Percentiles rank a stretch among this genome's conserved stretches.
These are phyloP conservation scores for Amblyteles armatorius DNA, from an alignment of 2,888 invertebrate genomes.

Conservation along the genomic window DNA sequence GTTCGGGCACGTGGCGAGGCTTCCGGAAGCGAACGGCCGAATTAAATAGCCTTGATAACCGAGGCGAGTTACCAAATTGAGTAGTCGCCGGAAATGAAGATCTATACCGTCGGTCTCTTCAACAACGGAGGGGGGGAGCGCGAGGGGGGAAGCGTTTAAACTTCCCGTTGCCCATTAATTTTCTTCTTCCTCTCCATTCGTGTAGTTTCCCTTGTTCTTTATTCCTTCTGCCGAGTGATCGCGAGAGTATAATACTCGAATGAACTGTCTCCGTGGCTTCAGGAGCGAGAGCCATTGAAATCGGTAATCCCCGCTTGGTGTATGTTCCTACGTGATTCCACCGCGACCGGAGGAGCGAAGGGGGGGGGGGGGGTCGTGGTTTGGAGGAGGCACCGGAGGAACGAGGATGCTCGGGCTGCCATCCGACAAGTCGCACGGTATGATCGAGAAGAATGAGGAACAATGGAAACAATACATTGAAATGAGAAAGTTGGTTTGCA, in stretches of 20 bases:
- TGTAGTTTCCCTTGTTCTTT: conserved; percentile 48
- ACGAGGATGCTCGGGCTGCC: conserved; percentile 68
- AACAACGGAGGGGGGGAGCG: too few relatives aligned
- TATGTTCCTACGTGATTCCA: conserved; percentile 24
- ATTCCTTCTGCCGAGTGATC: conserved; percentile 50
- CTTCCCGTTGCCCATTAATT: conserved; percentile 40
- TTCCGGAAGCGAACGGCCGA: conserved; percentile 57
- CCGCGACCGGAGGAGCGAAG: conserved; percentile 35
- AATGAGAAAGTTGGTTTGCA: conserved; percentile 83
- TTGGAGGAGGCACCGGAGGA: conserved; percentile 51
- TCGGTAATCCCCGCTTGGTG: conserved; percentile 68
- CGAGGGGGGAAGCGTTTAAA: conserved; percentile 45
- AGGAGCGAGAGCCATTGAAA: conserved; percentile 64
- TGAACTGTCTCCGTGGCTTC: conserved; percentile 57
- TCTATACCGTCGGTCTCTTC: conserved; percentile 14
- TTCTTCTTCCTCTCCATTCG: conserved; percentile 19
- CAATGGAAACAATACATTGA: conserved; percentile 83
- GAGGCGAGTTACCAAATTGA: conserved; percentile 61
- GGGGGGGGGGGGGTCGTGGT: conserved; percentile 30
- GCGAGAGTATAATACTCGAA: conserved; percentile 47
- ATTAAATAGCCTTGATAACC: conserved; percentile 55
- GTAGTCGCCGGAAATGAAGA: conserved; percentile 41
- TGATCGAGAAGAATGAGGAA: conserved; percentile 76
- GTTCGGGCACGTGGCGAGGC: conserved; percentile 18
- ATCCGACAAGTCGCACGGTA: conserved; percentile 71